Conservation (phyloP, 1,140 invertebrate species). For the Telenomus remus region DNA sequence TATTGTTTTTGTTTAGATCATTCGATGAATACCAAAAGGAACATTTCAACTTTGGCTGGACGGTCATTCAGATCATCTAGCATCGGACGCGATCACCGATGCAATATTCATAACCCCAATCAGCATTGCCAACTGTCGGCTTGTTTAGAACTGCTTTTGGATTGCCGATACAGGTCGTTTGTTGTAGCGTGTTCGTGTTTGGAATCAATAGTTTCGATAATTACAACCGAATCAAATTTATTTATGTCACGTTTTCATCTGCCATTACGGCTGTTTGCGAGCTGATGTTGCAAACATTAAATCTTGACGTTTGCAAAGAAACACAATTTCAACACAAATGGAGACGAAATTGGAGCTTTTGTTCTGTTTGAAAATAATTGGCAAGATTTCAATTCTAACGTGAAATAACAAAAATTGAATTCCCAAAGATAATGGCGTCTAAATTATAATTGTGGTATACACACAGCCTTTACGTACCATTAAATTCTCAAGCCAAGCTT, state of each 20-base stretch:
- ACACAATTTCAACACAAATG: too few relatives aligned
- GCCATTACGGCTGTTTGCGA: not conserved
- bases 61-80: not conserved
- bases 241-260: not conserved
- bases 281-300: not conserved
- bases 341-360: too few relatives aligned
- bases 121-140: not conserved
- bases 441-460: too few relatives aligned
- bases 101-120: slow-evolving; percentile 2
- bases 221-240: not conserved
- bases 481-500: too few relatives aligned
- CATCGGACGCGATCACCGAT: slow-evolving; percentile 5
- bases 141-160: not conserved
- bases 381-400: too few relatives aligned
- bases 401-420: too few relatives aligned
- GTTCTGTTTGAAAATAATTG: too few relatives aligned
- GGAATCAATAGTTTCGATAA: slow-evolving; percentile 1
- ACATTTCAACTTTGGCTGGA: slow-evolving; percentile 4
- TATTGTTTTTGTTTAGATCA: slow-evolving; percentile 9
- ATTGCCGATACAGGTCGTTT: slow-evolving; percentile 1
- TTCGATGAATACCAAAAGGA: slow-evolving; percentile 12
- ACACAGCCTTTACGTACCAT: too few relatives aligned
- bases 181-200: slow-evolving; percentile 1
- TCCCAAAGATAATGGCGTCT: too few relatives aligned
- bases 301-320: too few relatives aligned